These are phyloP conservation scores for Apis laboriosa DNA, from an alignment of 1,140 invertebrate genomes.

Conservation along the genomic window DNA sequence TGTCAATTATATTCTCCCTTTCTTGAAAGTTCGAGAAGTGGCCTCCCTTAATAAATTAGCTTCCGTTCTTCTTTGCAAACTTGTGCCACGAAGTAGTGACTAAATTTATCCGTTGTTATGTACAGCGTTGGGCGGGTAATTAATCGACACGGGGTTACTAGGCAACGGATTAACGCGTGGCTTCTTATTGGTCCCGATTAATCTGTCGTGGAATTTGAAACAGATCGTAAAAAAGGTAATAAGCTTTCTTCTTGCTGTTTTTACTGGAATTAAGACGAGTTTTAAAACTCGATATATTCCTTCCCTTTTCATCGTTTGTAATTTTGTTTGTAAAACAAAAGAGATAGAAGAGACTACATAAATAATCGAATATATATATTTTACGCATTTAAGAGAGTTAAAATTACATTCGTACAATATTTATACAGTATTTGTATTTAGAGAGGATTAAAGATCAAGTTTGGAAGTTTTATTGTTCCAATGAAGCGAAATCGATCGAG, in stretches of 20 bases:
- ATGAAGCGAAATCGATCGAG: not conserved
- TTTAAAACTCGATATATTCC: too few species aligned
- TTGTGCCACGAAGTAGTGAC: not conserved
- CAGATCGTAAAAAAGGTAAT: not conserved
- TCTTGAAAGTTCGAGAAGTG: constrained; percentile 12
- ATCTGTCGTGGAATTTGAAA: not conserved
- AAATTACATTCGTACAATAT: not conserved
- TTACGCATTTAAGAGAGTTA: too few species aligned
- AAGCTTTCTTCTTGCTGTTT: not conserved
- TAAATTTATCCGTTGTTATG: too few species aligned
- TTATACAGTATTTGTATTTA: too few species aligned
- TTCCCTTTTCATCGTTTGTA: too few species aligned
- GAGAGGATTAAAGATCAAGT: too few species aligned
- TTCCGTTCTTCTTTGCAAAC: not conserved
- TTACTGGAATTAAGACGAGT: too few species aligned
- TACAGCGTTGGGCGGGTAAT: constrained; percentile 2
- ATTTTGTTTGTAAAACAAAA: too few species aligned
- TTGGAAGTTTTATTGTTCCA: too few species aligned
- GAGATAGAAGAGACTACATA: too few species aligned
- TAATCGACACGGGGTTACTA: constrained; percentile 20
- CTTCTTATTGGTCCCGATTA: not conserved
- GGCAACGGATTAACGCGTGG: constrained; percentile 4
- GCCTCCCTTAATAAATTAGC: constrained; percentile 31
- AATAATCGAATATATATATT: too few species aligned
- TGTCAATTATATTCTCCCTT: constrained; percentile 43